Conservation (phyloP, 2,888 invertebrate genomes). For the Seladonia tumulorum region DNA sequence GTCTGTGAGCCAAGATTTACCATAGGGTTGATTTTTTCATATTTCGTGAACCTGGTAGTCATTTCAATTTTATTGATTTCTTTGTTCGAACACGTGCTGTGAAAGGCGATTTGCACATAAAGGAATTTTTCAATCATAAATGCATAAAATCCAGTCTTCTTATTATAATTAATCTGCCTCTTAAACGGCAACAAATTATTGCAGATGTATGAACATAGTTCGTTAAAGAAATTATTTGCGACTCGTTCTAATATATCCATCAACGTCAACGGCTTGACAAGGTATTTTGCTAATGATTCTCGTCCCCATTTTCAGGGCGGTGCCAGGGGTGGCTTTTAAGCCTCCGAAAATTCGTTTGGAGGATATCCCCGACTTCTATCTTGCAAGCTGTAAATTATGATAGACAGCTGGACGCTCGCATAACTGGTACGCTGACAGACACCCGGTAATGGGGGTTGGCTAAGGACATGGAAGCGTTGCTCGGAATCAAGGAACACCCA, state of each 20-base stretch:
- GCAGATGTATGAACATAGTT: neutral
- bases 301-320: neutral
- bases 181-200: neutral
- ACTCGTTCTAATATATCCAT: neutral
- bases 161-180: neutral
- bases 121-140: neutral
- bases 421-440: slow-evolving; percentile 36
- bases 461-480: slow-evolving; percentile 39
- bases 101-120: neutral
- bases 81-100: neutral
- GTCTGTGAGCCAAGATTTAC: neutral
- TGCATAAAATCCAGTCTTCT: neutral
- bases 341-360: neutral
- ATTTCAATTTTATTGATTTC: neutral
- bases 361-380: neutral
- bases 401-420: slow-evolving; percentile 13
- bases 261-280: neutral
- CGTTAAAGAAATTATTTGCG: neutral
- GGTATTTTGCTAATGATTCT: neutral
- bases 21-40: neutral
- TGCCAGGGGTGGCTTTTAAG: neutral
- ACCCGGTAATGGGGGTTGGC: slow-evolving; percentile 45
- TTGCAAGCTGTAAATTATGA: neutral
- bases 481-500: slow-evolving; percentile 46
- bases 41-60: neutral